Percentiles rank a stretch among this genome's conserved stretches.
phyloP scores from a whole-genome alignment of 2,888 invertebrate species.

The Neoascia interrupta region DNA sequence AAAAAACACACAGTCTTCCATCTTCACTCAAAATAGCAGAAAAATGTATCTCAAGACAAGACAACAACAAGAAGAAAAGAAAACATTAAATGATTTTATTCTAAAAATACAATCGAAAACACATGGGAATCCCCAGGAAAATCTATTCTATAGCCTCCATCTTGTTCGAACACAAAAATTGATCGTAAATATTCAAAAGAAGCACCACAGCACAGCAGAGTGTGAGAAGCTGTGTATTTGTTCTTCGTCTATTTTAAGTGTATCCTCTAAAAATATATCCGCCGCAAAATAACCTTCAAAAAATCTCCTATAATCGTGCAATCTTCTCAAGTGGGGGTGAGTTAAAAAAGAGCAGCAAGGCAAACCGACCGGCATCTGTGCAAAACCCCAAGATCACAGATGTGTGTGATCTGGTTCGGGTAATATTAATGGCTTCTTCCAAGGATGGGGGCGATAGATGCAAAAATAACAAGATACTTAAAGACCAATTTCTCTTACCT shows the following conservation, averaged over 20 bases:
- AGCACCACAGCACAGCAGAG: slow-evolving; percentile 17
- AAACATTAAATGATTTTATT: slow-evolving; percentile 23
- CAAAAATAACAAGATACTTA: too few relatives aligned
- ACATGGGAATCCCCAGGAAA: slow-evolving; percentile 68
- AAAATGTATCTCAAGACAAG: slow-evolving; percentile 42
- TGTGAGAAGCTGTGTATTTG: neutral
- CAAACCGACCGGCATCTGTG: slow-evolving; percentile 44
- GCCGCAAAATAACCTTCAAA: slow-evolving; percentile 64
- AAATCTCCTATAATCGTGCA: slow-evolving; percentile 43
- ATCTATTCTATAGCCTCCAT: neutral
- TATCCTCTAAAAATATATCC: slow-evolving; percentile 55
- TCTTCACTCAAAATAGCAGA: slow-evolving; percentile 22
- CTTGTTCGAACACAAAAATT: slow-evolving; percentile 21
- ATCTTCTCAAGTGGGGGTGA: slow-evolving; percentile 31
- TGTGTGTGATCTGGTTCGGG: too few relatives aligned
- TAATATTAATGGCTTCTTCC: slow-evolving; percentile 13
- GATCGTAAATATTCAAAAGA: too few relatives aligned
- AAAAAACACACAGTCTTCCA: slow-evolving; percentile 20
- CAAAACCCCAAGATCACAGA: neutral
- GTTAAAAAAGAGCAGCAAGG: slow-evolving; percentile 40
- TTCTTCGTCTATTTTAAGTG: slow-evolving; percentile 22
- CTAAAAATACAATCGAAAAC: slow-evolving; percentile 58
- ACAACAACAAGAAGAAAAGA: neutral
- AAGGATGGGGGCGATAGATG: neutral
- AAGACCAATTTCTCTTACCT: slow-evolving; percentile 61